These are phyloP conservation scores for Echeneis naucrates DNA, from an alignment of 2,797 vertebrate genomes.

Conservation along the genomic window DNA sequence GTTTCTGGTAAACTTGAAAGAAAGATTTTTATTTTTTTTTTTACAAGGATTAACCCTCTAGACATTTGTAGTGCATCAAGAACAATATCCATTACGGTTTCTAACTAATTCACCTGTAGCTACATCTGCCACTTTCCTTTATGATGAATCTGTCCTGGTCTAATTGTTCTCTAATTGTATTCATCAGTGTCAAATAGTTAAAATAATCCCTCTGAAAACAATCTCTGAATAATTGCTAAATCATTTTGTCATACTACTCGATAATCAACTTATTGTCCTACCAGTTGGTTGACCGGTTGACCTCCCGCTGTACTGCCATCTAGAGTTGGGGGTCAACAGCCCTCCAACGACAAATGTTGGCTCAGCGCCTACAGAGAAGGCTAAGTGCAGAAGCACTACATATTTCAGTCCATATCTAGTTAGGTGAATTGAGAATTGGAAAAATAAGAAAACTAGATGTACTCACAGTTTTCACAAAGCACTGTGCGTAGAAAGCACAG, in stretches of 20 bases:
- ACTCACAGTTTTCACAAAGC: too few relatives aligned
- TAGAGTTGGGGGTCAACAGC: too few relatives aligned
- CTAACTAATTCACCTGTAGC: too few relatives aligned
- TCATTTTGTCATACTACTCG: too few relatives aligned
- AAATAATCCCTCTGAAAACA: neutral
- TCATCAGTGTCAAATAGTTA: neutral
- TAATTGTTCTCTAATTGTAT: neutral
- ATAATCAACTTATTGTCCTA: too few relatives aligned
- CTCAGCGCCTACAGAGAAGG: too few relatives aligned
- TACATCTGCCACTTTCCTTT: neutral
- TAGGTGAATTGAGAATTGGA: neutral
- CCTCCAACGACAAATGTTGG: too few relatives aligned
- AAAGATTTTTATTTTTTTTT: too few relatives aligned
- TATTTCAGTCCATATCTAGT: neutral
- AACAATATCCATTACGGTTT: neutral
- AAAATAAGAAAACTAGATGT: neutral
- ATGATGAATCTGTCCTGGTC: neutral
- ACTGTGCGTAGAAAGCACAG: too few relatives aligned
- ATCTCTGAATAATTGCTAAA: neutral
- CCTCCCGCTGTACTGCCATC: too few relatives aligned
- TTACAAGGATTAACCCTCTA: neutral
- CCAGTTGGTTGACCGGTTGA: too few relatives aligned
- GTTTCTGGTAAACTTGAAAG: neutral
- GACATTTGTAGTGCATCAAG: neutral
- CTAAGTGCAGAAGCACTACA: neutral